Evolutionary conservation across 2,888 invertebrate genomes (phyloP).

Genomic region (Saturnia japonica): DNA sequence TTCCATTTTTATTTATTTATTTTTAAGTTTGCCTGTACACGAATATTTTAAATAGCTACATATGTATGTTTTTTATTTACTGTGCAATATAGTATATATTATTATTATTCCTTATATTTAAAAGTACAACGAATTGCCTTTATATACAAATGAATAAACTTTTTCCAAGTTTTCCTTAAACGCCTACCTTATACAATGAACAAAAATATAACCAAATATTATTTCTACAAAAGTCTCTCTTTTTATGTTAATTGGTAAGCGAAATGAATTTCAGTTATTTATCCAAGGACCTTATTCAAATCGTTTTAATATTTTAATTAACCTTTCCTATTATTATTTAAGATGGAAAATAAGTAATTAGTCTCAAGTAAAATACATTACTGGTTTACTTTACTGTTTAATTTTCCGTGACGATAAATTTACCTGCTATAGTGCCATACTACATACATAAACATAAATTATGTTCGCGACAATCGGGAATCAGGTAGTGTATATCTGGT

Average conservation of each 20-base stretch:
- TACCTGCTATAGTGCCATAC: no score
- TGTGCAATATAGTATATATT: no score
- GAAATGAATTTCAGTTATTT: constrained; percentile 8
- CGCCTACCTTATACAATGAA: not conserved
- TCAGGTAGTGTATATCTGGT: no score
- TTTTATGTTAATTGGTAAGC: not conserved
- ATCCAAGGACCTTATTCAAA: constrained; percentile 6
- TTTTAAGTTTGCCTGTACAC: no score
- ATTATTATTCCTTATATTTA: not conserved
- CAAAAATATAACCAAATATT: constrained; percentile 6
- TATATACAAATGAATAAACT: not conserved
- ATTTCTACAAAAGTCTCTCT: constrained; percentile 10
- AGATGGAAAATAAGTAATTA: not conserved
- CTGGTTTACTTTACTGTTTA: not conserved
- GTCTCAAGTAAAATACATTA: not conserved
- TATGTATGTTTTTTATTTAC: no score
- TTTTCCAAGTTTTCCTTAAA: not conserved
- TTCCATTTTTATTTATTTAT: no score
- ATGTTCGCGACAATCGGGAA: no score
- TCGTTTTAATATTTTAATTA: constrained; percentile 14
- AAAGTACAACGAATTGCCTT: not conserved
- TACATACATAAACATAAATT: no score
- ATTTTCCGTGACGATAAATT: not conserved
- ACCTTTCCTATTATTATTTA: not conserved
- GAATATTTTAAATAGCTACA: no score